Base-by-base conservation (phyloP, 2,797 vertebrate species). In the Acipenser ruthenus region DNA sequence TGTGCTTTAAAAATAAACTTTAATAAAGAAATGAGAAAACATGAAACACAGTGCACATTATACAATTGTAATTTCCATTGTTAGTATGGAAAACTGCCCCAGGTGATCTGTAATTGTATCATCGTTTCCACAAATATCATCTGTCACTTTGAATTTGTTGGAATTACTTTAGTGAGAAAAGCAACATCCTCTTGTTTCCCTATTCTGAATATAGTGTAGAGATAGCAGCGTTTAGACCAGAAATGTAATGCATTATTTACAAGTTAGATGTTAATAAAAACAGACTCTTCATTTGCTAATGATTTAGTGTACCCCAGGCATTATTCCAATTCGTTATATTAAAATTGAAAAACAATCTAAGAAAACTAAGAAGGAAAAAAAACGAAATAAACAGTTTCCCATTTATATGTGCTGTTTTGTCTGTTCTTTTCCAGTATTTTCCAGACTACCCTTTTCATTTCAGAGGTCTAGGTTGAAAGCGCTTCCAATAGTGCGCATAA, bases 231-330 rank as follows among this genome's bases (percentile, higher is more conserved):
- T 88, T 89, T 87, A 85, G 86, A 82, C 89, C 89, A 92, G 88
- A 86, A 92, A 92, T 92, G 92, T 90, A 93, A 95, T 95, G 90
- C 89, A 95, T 95, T 96, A 95, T 95, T 96, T 94, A 97, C 92
- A 93, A 94, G 94, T 90, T 87, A 84, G 89, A 93, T 91, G 89
- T 92, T 96, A 94, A 96, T 95, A 93, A 94, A 96, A 96, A 87
- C 91, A 93, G 89, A 91, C 93, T 93, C 89, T 93, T 95, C 92
- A 93, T 97, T 96, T 93, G 86, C 91, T 95, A 95, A 95, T 95
- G 94, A 94, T 94, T 95, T 91, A 93, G 85, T 84, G 90, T 86
- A 91, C 90, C 85, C 81, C 85, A 91, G 93, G 93, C 92, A 88
- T 89, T 89, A 84, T 90, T 94, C 89, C 92, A 94, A 88, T 91